phyloP scores from a whole-genome alignment of 2,113 vertebrate species.

The Nerophis ophidion region DNA sequence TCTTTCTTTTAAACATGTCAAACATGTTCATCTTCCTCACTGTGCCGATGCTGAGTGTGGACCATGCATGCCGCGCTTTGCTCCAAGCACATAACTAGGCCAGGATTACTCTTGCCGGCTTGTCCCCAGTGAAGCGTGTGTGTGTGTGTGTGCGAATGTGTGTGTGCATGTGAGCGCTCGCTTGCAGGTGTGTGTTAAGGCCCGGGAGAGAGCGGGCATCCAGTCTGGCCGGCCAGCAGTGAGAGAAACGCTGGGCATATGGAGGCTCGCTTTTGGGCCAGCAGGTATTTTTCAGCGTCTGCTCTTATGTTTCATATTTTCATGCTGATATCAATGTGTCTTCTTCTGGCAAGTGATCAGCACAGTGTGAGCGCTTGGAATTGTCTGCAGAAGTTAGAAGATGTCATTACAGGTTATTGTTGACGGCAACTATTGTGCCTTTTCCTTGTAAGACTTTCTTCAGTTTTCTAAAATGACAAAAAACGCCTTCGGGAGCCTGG shows the following conservation, averaged over 20 bases:
- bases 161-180: conserved; percentile 23
- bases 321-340: conserved; percentile 1
- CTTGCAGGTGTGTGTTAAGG: conserved; percentile 30
- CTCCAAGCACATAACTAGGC: conserved; percentile 70
- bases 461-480: too few species aligned
- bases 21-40: conserved; percentile 11
- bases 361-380: too few species aligned
- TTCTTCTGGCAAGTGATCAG: too few species aligned
- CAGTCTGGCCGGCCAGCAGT: conserved; percentile 64
- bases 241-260: conserved; percentile 64
- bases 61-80: conserved; percentile 44
- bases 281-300: conserved; percentile 71
- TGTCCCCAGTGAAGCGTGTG: conserved; percentile 75
- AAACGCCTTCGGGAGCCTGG: too few species aligned
- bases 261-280: conserved; percentile 68
- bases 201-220: conserved; percentile 51
- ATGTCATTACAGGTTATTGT: neutral
- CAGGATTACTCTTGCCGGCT: conserved; percentile 75
- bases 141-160: conserved; percentile 22
- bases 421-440: neutral
- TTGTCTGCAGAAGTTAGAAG: conserved; percentile 1
- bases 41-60: conserved; percentile 35
- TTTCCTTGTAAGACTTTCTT: too few species aligned
- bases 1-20: conserved; percentile 20
- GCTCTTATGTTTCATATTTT: conserved; percentile 69